phyloP scores from a whole-genome alignment of 2,113 vertebrate species.

The Athene cunicularia region DNA sequence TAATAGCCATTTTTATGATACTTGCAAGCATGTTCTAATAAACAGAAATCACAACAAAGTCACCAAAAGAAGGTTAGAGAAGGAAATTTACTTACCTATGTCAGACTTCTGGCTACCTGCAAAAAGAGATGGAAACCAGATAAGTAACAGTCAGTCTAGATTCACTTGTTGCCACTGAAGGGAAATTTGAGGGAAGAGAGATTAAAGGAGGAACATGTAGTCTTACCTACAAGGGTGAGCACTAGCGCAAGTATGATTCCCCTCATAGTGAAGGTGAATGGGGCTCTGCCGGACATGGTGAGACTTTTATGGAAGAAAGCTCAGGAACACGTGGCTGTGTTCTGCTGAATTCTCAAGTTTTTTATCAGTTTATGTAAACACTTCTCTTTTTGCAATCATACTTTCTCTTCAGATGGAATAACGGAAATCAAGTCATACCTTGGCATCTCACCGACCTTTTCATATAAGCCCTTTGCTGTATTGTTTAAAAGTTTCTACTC shows the following conservation, averaged over 20 bases:
- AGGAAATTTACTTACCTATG: constrained; percentile 22
- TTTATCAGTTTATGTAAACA: constrained; percentile 71
- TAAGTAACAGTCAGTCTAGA: neutral
- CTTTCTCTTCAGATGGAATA: neutral
- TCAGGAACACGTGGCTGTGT: constrained; percentile 45
- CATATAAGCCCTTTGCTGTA: neutral
- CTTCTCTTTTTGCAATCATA: constrained; percentile 19
- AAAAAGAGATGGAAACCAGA: neutral
- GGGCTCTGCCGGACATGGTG: neutral
- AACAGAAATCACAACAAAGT: neutral
- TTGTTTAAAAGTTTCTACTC: neutral
- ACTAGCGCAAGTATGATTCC: constrained; percentile 76
- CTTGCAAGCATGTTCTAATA: neutral
- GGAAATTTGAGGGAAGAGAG: neutral
- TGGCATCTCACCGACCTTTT: neutral
- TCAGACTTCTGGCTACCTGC: constrained; percentile 60
- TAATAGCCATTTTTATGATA: neutral
- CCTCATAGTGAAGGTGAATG: constrained; percentile 81
- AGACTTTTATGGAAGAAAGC: constrained; percentile 69
- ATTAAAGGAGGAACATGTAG: neutral
- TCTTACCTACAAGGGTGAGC: constrained; percentile 85
- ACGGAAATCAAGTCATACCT: neutral
- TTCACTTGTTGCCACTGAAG: neutral
- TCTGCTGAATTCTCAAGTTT: constrained; percentile 61
- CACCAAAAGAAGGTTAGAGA: neutral